Evolutionary conservation across 2,113 vertebrate genomes (phyloP).

Genomic region (Corapipo altera): DNA sequence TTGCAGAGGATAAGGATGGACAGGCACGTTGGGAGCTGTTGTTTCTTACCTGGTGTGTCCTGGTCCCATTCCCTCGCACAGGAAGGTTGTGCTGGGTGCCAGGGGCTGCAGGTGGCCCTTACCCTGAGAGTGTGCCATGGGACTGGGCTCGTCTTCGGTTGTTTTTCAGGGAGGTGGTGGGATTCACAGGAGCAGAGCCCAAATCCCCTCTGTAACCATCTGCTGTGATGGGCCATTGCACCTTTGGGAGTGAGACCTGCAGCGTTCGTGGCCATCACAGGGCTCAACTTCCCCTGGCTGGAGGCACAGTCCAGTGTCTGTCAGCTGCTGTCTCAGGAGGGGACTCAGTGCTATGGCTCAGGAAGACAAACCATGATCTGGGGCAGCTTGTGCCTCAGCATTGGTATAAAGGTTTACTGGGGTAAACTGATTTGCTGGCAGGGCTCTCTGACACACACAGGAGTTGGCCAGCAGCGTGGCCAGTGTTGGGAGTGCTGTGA

Average conservation of each 20-base stretch:
- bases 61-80: not conserved
- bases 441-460: not conserved
- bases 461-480: not conserved
- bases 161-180: not conserved
- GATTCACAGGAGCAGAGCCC: not conserved
- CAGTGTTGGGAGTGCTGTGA: not conserved
- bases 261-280: fast-evolving
- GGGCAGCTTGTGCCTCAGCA: not conserved
- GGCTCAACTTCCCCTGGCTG: not conserved
- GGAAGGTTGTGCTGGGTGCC: not conserved
- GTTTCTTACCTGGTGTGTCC: not conserved
- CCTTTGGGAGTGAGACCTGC: not conserved
- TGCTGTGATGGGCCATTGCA: not conserved
- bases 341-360: not conserved
- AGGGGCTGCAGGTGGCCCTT: not conserved
- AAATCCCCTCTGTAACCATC: not conserved
- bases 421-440: not conserved
- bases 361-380: not conserved
- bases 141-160: fast-evolving
- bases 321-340: fast-evolving
- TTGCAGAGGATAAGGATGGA: not conserved
- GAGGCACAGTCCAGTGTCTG: not conserved
- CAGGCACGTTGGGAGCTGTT: not conserved
- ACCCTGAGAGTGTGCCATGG: fast-evolving
- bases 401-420: not conserved